Base-by-base conservation (phyloP, 2,113 vertebrate species). In the Tenrec ecaudatus region DNA sequence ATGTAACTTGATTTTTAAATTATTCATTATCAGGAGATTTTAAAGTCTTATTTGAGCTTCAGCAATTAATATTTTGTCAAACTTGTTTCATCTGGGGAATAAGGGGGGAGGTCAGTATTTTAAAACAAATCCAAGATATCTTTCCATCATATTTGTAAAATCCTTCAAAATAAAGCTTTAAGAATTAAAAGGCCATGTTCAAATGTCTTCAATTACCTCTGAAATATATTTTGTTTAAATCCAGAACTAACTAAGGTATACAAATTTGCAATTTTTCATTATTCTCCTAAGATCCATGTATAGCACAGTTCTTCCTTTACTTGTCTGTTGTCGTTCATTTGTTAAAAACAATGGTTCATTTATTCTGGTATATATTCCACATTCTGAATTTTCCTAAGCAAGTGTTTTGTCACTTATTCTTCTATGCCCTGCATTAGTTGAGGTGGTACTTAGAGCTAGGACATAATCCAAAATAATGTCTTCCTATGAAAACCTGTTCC, bases 181-280 rank as follows among this genome's bases (percentile, higher is more conserved):
- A 68, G 60, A 57, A 31, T 76, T 77, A 76, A 40, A 6, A 33
- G 25, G 1, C 68, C 33, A 58, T 43, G 62, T 58, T 77, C 68
- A 40, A 88, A 77, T 66, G 17, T 29, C 22, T n/a, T 38, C 58
- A 33, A 43, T 27, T 15, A 20, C 81, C 10, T 82, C 79, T 40
- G 58, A 82, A 93, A 68, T 57, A 40, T 68, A n/a, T 82, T 87
- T 88, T 40, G 82, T 76, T 88, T 17, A 68, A 64, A 82, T 58
- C 22, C 76, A n/a, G 47, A 82, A 76, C 79, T 77, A 73, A 87
- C 53, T 29, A 53, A 75, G 29, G 20, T 64, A 71, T 1, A 31
- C n/a, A 82, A 40, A 77, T 33, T 9, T 2, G 36, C 19, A n/a
- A 77, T n/a, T 77, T 27, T 68, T 76, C 57, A 82, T 76, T 68